phyloP scores from a whole-genome alignment of 2,888 invertebrate species.

The Folsomia manolachei region DNA sequence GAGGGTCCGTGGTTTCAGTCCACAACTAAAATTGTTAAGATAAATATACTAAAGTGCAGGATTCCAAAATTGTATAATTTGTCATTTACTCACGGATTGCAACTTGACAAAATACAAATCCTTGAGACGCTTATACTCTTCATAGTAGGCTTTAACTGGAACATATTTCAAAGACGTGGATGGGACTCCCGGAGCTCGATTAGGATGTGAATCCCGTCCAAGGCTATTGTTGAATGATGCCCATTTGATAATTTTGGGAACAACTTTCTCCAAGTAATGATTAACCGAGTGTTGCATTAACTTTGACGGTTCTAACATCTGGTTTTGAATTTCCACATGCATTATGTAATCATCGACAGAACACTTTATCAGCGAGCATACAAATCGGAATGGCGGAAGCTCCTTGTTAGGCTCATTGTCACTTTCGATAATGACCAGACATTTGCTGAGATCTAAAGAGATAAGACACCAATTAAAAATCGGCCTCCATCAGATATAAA shows the following conservation, averaged over 20 bases:
- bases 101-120: constrained; percentile 71
- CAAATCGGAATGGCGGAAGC: neutral
- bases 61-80: too few species aligned
- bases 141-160: constrained; percentile 66
- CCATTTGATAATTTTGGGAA: constrained; percentile 66
- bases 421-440: neutral
- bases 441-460: neutral
- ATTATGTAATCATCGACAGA: neutral
- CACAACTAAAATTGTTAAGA: constrained; percentile 63
- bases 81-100: constrained; percentile 64
- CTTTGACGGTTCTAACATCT: neutral
- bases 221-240: constrained; percentile 51
- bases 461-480: too few species aligned
- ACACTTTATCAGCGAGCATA: neutral
- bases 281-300: constrained; percentile 46
- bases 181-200: constrained; percentile 17
- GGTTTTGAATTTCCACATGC: neutral
- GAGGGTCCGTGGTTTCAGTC: constrained; percentile 89
- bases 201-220: constrained; percentile 52
- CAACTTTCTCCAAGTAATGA: constrained; percentile 62
- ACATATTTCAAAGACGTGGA: constrained; percentile 65
- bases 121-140: constrained; percentile 71
- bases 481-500: neutral
- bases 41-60: neutral
- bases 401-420: neutral